Evolutionary conservation across 2,888 invertebrate genomes (phyloP).

Genomic region (Tricholauxania praeusta): DNA sequence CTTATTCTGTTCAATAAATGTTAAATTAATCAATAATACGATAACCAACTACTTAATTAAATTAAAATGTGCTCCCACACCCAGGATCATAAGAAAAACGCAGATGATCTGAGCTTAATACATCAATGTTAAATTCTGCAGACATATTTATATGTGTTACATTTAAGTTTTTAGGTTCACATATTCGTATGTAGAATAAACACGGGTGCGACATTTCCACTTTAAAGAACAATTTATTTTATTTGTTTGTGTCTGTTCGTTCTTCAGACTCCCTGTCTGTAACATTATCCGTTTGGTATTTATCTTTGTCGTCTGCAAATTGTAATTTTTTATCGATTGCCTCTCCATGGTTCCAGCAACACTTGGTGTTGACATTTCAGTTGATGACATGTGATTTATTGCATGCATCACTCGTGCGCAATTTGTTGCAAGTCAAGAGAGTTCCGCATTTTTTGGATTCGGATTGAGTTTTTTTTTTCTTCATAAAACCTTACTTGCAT

Average conservation of each 20-base stretch:
- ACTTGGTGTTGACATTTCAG: conserved; percentile 39
- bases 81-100: neutral
- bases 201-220: conserved; percentile 33
- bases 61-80: too few species aligned
- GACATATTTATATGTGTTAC: conserved; percentile 4
- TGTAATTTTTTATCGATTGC: conserved; percentile 62
- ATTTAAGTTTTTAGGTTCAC: neutral
- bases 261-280: conserved; percentile 7
- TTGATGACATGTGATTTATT: conserved; percentile 60
- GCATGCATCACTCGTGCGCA: conserved; percentile 51
- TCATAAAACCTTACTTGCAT: neutral
- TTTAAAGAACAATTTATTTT: conserved; percentile 36
- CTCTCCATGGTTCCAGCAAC: conserved; percentile 42
- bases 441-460: conserved; percentile 14
- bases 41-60: too few species aligned
- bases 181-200: neutral
- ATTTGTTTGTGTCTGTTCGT: conserved; percentile 11
- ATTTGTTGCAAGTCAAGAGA: conserved; percentile 33
- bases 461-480: conserved; percentile 15
- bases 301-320: conserved; percentile 31
- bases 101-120: conserved; percentile 14
- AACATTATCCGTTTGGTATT: conserved; percentile 48
- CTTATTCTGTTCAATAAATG: neutral
- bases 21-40: neutral
- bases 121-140: conserved; percentile 6